phyloP scores from a whole-genome alignment of 2,888 invertebrate genomes.

The Hirtodrosophila histrioides region DNA sequence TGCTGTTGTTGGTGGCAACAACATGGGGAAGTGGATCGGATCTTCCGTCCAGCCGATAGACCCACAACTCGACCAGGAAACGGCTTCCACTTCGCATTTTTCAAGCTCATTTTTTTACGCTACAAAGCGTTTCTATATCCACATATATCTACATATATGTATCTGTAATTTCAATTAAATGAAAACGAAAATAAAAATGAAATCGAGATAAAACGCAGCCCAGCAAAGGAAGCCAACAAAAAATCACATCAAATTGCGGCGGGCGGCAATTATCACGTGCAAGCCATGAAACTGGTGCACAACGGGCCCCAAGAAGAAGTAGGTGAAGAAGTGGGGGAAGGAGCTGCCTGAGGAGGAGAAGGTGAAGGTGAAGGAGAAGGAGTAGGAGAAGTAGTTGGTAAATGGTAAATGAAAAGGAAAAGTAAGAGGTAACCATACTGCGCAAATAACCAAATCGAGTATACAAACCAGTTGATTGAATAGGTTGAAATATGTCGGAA shows the following conservation, averaged over 20 bases:
- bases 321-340: neutral
- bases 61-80: constrained; percentile 68
- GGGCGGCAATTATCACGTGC: constrained; percentile 70
- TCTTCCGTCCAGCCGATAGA: constrained; percentile 65
- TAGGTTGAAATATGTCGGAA: too few relatives aligned
- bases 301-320: constrained; percentile 2
- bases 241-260: constrained; percentile 47
- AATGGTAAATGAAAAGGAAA: constrained; percentile 35
- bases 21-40: constrained; percentile 40
- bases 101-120: constrained; percentile 59
- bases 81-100: constrained; percentile 52
- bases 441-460: constrained; percentile 33
- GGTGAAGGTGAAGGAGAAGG: constrained; percentile 35
- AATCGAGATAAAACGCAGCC: constrained; percentile 46
- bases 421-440: constrained; percentile 40
- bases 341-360: neutral
- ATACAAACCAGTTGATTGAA: constrained; percentile 4
- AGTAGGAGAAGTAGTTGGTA: neutral
- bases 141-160: constrained; percentile 5
- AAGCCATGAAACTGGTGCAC: constrained; percentile 63
- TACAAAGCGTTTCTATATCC: constrained; percentile 53
- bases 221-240: constrained; percentile 25
- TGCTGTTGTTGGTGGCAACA: neutral
- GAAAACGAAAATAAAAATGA: constrained; percentile 56
- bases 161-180: neutral